A percentile compares a stretch with the other conserved stretches of the same genome.
phyloP scores from a whole-genome alignment of 1,140 invertebrate genomes.

The Bombus balteatus region DNA sequence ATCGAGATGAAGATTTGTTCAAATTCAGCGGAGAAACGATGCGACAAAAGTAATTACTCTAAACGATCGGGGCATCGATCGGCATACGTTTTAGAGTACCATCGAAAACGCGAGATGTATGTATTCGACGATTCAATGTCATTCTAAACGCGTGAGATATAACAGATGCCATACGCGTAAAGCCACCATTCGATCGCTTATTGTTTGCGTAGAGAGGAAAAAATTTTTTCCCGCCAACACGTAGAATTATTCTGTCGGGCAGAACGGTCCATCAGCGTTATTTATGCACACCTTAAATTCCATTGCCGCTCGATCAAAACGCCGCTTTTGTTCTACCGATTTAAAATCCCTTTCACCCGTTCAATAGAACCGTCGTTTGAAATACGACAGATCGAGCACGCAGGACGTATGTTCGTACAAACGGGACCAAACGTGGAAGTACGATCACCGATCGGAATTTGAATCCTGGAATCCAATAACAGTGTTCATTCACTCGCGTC shows the following conservation, averaged over 20 bases:
- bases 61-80: conserved; percentile 6
- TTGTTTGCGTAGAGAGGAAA: conserved; percentile 33
- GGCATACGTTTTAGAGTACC: neutral
- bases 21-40: neutral
- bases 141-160: conserved; percentile 9
- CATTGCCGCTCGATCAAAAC: conserved; percentile 48
- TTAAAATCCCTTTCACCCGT: conserved; percentile 64
- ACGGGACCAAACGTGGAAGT: conserved; percentile 29
- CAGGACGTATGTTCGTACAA: conserved; percentile 37
- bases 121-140: conserved; percentile 7
- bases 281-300: conserved; percentile 68
- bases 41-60: conserved; percentile 14
- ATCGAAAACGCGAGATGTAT: neutral
- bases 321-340: conserved; percentile 63
- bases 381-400: conserved; percentile 68
- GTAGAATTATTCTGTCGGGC: conserved; percentile 36
- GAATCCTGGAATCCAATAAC: conserved; percentile 55
- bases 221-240: conserved; percentile 46
- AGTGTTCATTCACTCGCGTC: conserved; percentile 32
- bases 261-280: conserved; percentile 52
- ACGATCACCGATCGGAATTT: conserved; percentile 55
- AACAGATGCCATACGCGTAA: neutral
- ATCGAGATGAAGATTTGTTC: neutral
- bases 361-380: conserved; percentile 57
- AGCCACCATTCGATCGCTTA: conserved; percentile 1